Percentiles rank a stretch among this genome's conserved stretches.
phyloP scores from a whole-genome alignment of 2,888 invertebrate genomes.

The Aphodius sticticus region DNA sequence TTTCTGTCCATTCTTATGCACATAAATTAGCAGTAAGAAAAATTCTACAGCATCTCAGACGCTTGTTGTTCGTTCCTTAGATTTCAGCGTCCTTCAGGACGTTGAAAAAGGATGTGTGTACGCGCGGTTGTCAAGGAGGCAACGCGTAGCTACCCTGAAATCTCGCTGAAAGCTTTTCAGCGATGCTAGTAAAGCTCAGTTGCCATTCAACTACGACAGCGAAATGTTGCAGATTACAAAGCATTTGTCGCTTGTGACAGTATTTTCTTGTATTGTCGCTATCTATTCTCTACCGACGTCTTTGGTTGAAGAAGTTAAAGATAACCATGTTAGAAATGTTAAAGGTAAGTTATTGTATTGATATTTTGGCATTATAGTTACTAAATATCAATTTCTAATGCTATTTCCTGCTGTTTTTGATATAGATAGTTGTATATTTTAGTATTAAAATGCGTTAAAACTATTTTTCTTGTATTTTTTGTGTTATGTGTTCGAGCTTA shows the following conservation, averaged over 20 bases:
- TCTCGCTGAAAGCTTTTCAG: not conserved
- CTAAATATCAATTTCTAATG: not conserved
- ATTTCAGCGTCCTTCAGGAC: no score
- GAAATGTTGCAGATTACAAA: not conserved
- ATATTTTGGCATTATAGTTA: not conserved
- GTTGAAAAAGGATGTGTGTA: no score
- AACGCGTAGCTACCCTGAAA: no score
- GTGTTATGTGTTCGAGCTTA: no score
- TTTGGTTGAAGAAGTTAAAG: constrained; percentile 57
- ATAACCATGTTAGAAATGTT: constrained; percentile 53
- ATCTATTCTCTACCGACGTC: constrained; percentile 54
- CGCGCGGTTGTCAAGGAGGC: no score
- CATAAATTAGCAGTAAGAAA: no score
- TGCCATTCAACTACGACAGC: not conserved
- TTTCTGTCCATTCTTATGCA: no score
- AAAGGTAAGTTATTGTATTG: constrained; percentile 52
- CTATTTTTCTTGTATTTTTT: no score
- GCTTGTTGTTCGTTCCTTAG: no score
- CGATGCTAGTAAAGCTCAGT: not conserved
- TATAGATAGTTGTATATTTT: no score
- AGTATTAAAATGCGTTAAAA: no score
- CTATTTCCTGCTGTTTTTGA: not conserved
- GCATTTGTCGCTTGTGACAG: constrained; percentile 17
- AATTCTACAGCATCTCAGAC: no score
- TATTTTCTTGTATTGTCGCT: constrained; percentile 30